A percentile compares a stretch with the other conserved stretches of the same genome.
phyloP scores from a whole-genome alignment of 2,888 invertebrate genomes.

The Cephus spinipes region DNA sequence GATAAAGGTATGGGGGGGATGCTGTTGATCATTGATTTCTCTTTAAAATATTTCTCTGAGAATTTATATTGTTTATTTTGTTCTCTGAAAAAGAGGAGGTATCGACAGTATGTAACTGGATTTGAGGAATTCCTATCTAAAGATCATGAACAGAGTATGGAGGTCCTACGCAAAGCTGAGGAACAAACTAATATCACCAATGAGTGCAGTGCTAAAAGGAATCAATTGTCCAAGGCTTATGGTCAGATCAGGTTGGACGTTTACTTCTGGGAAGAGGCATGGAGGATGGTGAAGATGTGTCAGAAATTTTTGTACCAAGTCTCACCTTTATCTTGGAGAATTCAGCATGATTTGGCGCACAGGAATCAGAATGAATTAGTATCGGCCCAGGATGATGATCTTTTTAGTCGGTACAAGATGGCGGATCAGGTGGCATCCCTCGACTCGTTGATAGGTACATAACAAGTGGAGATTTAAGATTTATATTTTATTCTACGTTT shows the following conservation, averaged over 20 bases:
- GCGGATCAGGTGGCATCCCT: conserved; percentile 38
- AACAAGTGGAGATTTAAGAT: background rate
- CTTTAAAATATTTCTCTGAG: background rate
- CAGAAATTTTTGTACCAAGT: conserved; percentile 77
- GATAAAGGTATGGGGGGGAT: conserved; percentile 56
- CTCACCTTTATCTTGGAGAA: conserved; percentile 74
- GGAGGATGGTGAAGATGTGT: conserved; percentile 74
- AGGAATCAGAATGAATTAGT: conserved; percentile 17
- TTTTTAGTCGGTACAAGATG: conserved; percentile 38
- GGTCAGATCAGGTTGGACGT: conserved; percentile 64
- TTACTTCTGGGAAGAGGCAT: conserved; percentile 74
- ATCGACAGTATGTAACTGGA: conserved; percentile 69
- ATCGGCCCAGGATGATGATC: conserved; percentile 25
- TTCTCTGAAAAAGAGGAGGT: conserved; percentile 45
- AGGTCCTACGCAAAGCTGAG: conserved; percentile 69
- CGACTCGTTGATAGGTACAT: conserved; percentile 46
- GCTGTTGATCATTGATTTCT: background rate
- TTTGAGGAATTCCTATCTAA: conserved; percentile 74
- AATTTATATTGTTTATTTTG: background rate
- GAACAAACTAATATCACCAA: conserved; percentile 64
- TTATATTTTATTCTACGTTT: background rate
- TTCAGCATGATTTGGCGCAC: conserved; percentile 65
- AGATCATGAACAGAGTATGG: conserved; percentile 74
- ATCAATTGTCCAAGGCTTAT: conserved; percentile 46
- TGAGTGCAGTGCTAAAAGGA: conserved; percentile 34